A percentile compares a stretch with the other conserved stretches of the same genome.
Evolutionary conservation across 2,888 invertebrate species (phyloP).

Genomic region (Dendrolimus houi): DNA sequence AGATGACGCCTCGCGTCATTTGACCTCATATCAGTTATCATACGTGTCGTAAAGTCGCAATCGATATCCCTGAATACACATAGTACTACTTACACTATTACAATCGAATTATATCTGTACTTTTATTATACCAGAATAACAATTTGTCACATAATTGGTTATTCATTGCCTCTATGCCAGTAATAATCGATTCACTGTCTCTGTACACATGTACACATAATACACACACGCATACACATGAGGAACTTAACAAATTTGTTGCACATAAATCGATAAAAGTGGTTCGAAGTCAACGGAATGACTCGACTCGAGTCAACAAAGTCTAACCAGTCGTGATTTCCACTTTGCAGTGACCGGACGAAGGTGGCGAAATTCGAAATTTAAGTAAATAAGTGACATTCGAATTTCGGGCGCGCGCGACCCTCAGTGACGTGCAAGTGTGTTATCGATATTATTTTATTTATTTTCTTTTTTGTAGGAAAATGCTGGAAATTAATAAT

Average conservation of each 20-base stretch:
- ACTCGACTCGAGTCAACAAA: constrained; percentile 25
- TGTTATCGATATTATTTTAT: constrained; percentile 46
- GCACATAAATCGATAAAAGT: constrained; percentile 46
- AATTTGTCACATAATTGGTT: neutral
- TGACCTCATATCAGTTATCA: too few species aligned
- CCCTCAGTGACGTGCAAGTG: constrained; percentile 61
- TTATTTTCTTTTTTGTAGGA: constrained; percentile 73
- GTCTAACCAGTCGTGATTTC: constrained; percentile 72
- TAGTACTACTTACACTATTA: too few species aligned
- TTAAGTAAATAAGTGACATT: constrained; percentile 40
- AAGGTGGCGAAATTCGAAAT: constrained; percentile 68
- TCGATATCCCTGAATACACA: too few species aligned
- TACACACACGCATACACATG: constrained; percentile 31
- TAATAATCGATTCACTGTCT: constrained; percentile 9
- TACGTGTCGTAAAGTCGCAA: too few species aligned
- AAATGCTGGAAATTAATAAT: constrained; percentile 74
- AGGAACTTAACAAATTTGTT: constrained; percentile 45
- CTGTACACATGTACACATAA: constrained; percentile 12
- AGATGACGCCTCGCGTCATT: too few species aligned
- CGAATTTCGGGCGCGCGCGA: constrained; percentile 28
- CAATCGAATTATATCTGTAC: too few species aligned
- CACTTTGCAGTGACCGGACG: constrained; percentile 74
- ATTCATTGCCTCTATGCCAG: neutral
- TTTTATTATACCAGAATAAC: too few species aligned
- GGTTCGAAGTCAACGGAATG: constrained; percentile 39